Percentiles rank a stretch among this genome's conserved stretches.
phyloP scores from a whole-genome alignment of 2,888 invertebrate species.

The Melanchra persicariae region DNA sequence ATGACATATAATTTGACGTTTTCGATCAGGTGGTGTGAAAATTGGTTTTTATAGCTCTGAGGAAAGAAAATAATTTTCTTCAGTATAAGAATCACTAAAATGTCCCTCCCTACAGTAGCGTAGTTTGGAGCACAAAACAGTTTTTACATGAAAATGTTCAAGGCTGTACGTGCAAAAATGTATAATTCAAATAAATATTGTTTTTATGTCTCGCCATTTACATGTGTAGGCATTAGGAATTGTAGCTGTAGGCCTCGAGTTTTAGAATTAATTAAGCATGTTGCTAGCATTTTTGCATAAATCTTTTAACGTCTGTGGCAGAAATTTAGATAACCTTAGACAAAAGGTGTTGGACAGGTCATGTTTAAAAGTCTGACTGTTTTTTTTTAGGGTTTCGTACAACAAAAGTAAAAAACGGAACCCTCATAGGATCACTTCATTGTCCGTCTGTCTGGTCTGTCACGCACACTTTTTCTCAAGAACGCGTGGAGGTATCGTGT shows the following conservation, averaged over 20 bases:
- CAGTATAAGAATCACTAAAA: neutral
- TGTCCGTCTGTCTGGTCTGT: too few species aligned
- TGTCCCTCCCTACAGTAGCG: neutral
- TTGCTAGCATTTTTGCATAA: neutral
- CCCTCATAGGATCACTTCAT: too few species aligned
- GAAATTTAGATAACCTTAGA: neutral
- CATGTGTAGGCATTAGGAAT: constrained; percentile 2
- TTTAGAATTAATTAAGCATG: constrained; percentile 14
- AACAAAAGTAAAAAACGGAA: too few species aligned
- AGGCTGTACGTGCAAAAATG: constrained; percentile 15
- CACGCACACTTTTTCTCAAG: too few species aligned
- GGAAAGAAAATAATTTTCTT: too few species aligned
- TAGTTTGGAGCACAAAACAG: neutral
- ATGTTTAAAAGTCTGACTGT: neutral
- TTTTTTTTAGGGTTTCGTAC: too few species aligned
- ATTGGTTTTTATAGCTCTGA: too few species aligned
- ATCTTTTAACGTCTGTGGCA: neutral
- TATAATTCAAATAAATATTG: neutral
- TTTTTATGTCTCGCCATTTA: constrained; percentile 12
- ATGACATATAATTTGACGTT: too few species aligned
- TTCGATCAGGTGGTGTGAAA: too few species aligned
- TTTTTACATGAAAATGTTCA: constrained; percentile 9
- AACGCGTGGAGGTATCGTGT: too few species aligned
- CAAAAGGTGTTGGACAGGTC: neutral
- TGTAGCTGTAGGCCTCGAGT: constrained; percentile 3